phyloP scores from a whole-genome alignment of 1,140 invertebrate genomes.

The Sinella curviseta region DNA sequence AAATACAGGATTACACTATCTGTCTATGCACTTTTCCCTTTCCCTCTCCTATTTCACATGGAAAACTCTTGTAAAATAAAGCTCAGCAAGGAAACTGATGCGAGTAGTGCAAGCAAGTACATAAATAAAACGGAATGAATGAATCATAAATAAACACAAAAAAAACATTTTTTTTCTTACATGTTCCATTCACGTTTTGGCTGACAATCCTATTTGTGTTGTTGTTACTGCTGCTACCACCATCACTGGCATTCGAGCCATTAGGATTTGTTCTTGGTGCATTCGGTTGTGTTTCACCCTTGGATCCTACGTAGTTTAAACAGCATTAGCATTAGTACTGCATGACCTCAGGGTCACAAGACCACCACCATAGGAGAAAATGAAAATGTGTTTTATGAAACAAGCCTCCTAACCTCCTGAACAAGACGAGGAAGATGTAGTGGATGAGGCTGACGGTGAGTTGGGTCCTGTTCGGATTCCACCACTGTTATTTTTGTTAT shows the following conservation, averaged over 20 bases:
- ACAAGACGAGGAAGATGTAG: background rate
- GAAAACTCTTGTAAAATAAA: background rate
- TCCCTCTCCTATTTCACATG: background rate
- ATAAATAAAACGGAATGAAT: background rate
- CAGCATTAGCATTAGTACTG: background rate
- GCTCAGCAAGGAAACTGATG: background rate
- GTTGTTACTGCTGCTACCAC: background rate
- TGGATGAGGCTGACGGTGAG: background rate
- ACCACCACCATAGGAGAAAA: background rate
- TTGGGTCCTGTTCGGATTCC: conserved; percentile 4
- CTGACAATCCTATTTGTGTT: conserved; percentile 33
- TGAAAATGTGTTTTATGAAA: conserved; percentile 11
- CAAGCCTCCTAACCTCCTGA: background rate
- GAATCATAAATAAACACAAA: conserved; percentile 8
- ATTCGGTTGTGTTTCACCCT: background rate
- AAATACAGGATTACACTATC: background rate
- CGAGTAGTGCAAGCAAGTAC: background rate
- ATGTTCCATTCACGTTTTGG: conserved; percentile 38
- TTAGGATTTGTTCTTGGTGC: background rate
- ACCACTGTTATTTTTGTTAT: background rate
- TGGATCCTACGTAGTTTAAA: background rate
- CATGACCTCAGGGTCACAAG: background rate
- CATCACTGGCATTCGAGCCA: background rate
- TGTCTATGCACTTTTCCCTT: background rate
- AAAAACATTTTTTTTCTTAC: conserved; percentile 24